Percentiles rank a stretch among this genome's conserved stretches.
phyloP scores from a whole-genome alignment of 2,888 invertebrate genomes.

The Heliothis peltigera region DNA sequence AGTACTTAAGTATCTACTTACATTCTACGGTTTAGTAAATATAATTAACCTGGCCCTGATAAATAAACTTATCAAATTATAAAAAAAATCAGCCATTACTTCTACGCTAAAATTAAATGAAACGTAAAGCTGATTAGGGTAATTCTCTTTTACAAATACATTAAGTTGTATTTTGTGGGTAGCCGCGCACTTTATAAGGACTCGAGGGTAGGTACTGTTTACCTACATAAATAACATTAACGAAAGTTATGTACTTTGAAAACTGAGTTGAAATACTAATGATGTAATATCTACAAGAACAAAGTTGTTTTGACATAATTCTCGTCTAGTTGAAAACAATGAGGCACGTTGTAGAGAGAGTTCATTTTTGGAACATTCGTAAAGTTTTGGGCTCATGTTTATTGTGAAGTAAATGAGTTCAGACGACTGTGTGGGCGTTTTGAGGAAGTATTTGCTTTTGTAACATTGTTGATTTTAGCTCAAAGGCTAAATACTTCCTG shows the following conservation, averaged over 20 bases:
- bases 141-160: constrained; percentile 33
- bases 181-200: constrained; percentile 55
- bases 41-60: background rate
- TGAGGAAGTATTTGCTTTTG: background rate
- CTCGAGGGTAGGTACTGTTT: constrained; percentile 53
- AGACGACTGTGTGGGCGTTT: background rate
- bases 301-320: constrained; percentile 50
- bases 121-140: constrained; percentile 49
- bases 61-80: background rate
- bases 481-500: no score
- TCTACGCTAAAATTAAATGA: constrained; percentile 33
- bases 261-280: constrained; percentile 63
- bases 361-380: constrained; percentile 1
- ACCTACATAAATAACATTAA: constrained; percentile 61
- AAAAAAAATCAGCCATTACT: constrained; percentile 5
- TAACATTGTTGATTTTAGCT: background rate
- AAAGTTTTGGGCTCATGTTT: constrained; percentile 1
- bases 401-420: background rate
- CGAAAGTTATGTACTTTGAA: constrained; percentile 56
- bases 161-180: constrained; percentile 53
- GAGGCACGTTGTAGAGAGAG: constrained; percentile 1
- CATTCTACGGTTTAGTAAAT: background rate
- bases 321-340: constrained; percentile 37
- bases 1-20: no score
- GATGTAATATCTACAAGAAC: constrained; percentile 48